Percentiles rank a stretch among this genome's conserved stretches.
Conservation (phyloP, 2,113 vertebrate genomes). For the Tragelaphus strepsiceros region DNA sequence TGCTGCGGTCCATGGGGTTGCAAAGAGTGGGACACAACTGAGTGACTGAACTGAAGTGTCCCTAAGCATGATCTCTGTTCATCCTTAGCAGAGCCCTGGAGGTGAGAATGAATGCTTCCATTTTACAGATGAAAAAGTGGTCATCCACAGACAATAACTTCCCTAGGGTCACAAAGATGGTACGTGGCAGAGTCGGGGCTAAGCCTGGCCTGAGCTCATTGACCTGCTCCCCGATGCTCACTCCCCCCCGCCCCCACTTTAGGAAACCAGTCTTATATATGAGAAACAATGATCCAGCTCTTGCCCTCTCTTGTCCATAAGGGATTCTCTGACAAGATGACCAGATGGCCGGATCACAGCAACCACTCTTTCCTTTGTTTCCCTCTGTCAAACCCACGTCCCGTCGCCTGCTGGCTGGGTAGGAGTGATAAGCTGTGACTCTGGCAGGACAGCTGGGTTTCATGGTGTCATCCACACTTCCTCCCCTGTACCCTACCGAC, state of each 20-base stretch:
- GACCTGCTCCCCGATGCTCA: not conserved
- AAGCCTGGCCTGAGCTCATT: not conserved
- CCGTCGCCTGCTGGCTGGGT: not conserved
- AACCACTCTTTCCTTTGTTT: not conserved
- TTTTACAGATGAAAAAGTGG: not conserved
- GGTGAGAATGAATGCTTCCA: not conserved
- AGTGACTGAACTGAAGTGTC: not conserved
- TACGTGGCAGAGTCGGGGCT: fast-evolving
- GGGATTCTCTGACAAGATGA: not conserved
- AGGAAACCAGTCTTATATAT: not conserved
- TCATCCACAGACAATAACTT: not conserved
- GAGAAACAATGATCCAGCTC: not conserved
- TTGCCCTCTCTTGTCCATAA: not conserved
- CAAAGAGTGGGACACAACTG: not conserved
- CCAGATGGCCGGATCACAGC: not conserved
- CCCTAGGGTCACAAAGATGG: not conserved
- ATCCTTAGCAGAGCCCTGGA: not conserved
- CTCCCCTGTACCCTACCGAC: not conserved
- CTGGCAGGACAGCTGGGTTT: not conserved
- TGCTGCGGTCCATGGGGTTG: not conserved
- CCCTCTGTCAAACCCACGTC: not conserved
- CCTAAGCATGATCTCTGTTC: not conserved
- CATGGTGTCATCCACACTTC: not conserved
- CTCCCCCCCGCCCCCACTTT: not conserved
- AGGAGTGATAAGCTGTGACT: not conserved